phyloP scores from a whole-genome alignment of 2,113 vertebrate species.

The Platichthys flesus region DNA sequence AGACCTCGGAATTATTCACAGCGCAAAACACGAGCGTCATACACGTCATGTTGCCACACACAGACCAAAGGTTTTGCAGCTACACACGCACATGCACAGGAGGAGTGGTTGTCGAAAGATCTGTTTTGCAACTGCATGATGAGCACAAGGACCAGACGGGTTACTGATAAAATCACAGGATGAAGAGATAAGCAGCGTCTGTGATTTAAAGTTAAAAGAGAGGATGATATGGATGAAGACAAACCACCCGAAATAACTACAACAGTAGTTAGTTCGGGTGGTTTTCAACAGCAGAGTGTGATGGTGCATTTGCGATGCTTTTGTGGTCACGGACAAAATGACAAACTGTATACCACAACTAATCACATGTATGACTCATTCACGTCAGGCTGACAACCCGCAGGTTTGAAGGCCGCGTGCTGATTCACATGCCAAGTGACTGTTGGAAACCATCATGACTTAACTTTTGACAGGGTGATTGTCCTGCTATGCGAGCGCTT shows the following conservation, averaged over 20 bases:
- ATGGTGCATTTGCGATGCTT: slow-evolving; percentile 7
- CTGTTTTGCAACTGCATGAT: background rate
- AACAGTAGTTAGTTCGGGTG: no score
- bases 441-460: background rate
- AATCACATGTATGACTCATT: slow-evolving; percentile 44
- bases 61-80: background rate
- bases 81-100: background rate
- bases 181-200: slow-evolving; percentile 13
- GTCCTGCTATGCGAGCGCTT: background rate
- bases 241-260: slow-evolving; percentile 13
- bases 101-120: background rate
- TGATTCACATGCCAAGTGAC: slow-evolving; percentile 40
- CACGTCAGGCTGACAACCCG: slow-evolving; percentile 47
- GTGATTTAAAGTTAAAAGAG: slow-evolving; percentile 15
- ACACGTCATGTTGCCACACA: background rate
- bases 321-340: slow-evolving; percentile 15
- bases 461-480: background rate
- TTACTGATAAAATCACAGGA: slow-evolving; percentile 17
- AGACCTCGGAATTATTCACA: background rate
- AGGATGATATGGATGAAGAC: background rate
- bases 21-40: background rate
- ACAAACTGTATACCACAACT: background rate
- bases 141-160: background rate
- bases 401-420: slow-evolving; percentile 15
- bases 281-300: slow-evolving; percentile 5